Evolutionary conservation across 2,113 vertebrate genomes (phyloP), one percentile per base, ranked within the genome.

Genomic region (Lichenostomus cassidix): DNA sequence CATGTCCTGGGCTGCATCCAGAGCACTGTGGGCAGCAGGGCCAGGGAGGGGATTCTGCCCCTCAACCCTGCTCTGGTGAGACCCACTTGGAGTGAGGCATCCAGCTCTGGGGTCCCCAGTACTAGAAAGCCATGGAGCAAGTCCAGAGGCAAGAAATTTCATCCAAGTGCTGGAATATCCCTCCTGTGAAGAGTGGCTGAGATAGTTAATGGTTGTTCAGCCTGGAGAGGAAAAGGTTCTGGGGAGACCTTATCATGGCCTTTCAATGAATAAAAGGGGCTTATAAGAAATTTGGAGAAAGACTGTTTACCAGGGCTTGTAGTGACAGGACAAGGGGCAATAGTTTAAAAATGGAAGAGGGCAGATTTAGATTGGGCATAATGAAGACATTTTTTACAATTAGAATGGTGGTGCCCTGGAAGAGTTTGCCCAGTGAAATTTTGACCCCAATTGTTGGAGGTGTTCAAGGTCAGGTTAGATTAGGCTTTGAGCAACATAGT

Each of bases 1-100:
- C 0, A 0, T 44, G 35, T 17, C 31, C 27, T 35, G 23, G 7
- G 52, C 77, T 83, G 19, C 39, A 24, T 12, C 7, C 41, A 73
- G 37, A 77, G 18, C 11, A 53, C 14, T 0, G 0, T 6, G 28
- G 15, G 1, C 49, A 29, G 15, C 28, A 73, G n/a, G 29, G 13
- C 0, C 0, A 83, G 42, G 15, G 31, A 76, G 4, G 9, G 6
- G 42, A 67, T 39, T 63, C 44, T 89, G 2, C 12, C 17, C 13
- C 37, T 70, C 37, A 11, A 0, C 6, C 29, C 15, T 8, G 9
- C 41, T 29, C 58, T 70, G 3, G 5, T 63, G 49, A 50, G 12
- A 58, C 8, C 12, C 35, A 31, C 15, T 25, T 41, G 22, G 8
- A 46, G 15, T 21, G 18, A 19, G 74, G 33, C 23, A 11, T 23